phyloP scores from a whole-genome alignment of 1,140 invertebrate genomes.

The Galendromus occidentalis region DNA sequence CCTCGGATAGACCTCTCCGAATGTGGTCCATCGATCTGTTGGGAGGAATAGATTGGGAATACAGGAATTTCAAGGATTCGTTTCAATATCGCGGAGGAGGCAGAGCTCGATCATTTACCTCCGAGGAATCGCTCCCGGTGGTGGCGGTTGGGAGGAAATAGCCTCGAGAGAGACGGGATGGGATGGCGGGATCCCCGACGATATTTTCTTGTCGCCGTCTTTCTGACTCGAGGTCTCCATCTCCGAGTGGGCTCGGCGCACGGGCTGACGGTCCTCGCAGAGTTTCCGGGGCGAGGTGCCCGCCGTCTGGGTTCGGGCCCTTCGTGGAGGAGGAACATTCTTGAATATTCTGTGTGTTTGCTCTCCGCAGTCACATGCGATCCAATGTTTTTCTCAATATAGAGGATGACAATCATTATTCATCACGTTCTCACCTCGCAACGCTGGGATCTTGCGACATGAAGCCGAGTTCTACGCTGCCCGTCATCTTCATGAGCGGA shows the following conservation, averaged over 20 bases:
- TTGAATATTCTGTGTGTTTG: too few relatives aligned
- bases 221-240: constrained; percentile 14
- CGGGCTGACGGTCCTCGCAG: neutral
- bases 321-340: too few relatives aligned
- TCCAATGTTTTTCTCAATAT: too few relatives aligned
- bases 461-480: constrained; percentile 23
- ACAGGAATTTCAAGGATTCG: neutral
- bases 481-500: constrained; percentile 20
- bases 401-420: too few relatives aligned
- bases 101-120: neutral
- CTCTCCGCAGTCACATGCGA: too few relatives aligned
- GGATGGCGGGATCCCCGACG: constrained; percentile 21
- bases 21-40: constrained; percentile 6
- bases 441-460: constrained; percentile 21
- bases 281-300: neutral
- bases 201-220: constrained; percentile 11
- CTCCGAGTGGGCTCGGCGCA: constrained; percentile 20
- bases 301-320: neutral
- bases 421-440: neutral
- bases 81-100: neutral
- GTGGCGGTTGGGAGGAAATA: constrained; percentile 16
- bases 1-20: constrained; percentile 1
- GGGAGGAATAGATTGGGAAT: neutral
- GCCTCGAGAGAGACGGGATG: constrained; percentile 24
- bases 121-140: neutral